These are phyloP conservation scores for Thalassaphorura encarpata DNA, from an alignment of 1,140 invertebrate species.

Conservation along the genomic window DNA sequence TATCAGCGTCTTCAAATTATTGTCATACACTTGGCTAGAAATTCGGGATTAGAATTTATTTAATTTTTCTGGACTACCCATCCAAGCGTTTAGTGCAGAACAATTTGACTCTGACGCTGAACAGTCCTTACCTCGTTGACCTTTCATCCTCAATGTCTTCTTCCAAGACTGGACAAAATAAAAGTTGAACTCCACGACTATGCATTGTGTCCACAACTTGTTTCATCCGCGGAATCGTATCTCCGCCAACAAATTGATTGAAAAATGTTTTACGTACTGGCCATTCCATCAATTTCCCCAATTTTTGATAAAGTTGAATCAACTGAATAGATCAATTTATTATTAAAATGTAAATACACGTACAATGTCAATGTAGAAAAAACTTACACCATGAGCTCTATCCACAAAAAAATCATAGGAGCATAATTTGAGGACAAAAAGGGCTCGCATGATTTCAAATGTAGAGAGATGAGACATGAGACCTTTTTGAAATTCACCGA, in stretches of 20 bases:
- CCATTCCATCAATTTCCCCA: conserved; percentile 30
- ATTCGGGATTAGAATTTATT: too few species aligned
- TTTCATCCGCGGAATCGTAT: conserved; percentile 31
- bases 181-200: conserved; percentile 34
- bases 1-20: conserved; percentile 33
- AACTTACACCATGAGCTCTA: conserved; percentile 33
- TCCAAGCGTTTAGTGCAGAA: too few species aligned
- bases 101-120: not conserved
- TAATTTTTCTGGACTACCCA: too few species aligned
- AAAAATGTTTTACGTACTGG: conserved; percentile 34
- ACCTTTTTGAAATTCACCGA: conserved; percentile 23
- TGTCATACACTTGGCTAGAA: conserved; percentile 32
- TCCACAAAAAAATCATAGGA: conserved; percentile 35
- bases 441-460: conserved; percentile 33
- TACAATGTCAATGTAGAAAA: not conserved
- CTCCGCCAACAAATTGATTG: conserved; percentile 38
- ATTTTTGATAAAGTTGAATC: conserved; percentile 28
- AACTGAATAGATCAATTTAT: too few species aligned
- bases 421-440: conserved; percentile 34
- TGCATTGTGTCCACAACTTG: conserved; percentile 28
- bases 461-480: conserved; percentile 27
- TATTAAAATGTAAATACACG: conserved; percentile 7
- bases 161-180: conserved; percentile 39
- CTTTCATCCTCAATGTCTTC: conserved; percentile 36
- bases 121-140: conserved; percentile 24